These are phyloP conservation scores for Muscina levida DNA, from an alignment of 2,888 invertebrate genomes.

Conservation along the genomic window DNA sequence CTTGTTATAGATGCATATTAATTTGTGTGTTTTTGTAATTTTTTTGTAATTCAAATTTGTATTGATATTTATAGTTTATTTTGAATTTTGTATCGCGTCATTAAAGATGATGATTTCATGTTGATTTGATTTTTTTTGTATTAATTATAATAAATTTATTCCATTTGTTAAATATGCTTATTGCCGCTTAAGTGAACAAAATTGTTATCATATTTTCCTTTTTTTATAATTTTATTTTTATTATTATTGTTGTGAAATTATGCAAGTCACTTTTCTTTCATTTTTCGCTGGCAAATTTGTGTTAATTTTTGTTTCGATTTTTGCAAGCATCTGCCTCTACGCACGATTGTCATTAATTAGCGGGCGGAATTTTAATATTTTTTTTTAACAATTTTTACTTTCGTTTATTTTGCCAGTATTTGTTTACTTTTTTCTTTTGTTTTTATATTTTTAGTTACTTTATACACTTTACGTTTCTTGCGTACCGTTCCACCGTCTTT, in stretches of 20 bases:
- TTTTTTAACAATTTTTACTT: conserved; percentile 24
- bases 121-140: no score
- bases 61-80: no score
- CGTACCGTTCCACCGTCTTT: not conserved
- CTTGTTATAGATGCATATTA: not conserved
- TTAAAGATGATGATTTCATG: no score
- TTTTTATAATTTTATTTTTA: no score
- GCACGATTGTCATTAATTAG: conserved; percentile 5
- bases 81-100: no score
- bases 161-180: no score
- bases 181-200: no score
- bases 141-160: no score
- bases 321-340: conserved; percentile 16
- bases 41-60: not conserved
- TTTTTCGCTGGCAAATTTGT: not conserved
- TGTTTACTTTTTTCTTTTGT: conserved; percentile 14
- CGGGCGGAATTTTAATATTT: not conserved
- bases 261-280: no score
- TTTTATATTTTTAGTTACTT: conserved; percentile 5
- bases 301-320: not conserved
- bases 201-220: no score
- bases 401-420: no score
- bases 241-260: no score
- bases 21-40: not conserved
- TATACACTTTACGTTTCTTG: conserved; percentile 52